Evolutionary conservation across 2,888 invertebrate genomes (phyloP).

Genomic region (Volucella inanis): DNA sequence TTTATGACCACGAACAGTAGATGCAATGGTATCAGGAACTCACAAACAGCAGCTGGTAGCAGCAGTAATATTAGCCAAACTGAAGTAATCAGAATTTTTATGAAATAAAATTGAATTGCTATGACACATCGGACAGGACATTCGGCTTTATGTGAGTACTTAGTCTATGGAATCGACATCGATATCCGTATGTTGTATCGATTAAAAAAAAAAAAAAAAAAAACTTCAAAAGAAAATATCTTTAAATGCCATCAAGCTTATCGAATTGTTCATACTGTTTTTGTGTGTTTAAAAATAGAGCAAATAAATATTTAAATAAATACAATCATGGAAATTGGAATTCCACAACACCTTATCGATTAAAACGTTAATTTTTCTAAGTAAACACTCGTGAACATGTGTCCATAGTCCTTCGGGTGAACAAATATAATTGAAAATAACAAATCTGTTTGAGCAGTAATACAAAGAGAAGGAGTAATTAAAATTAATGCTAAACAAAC

Average conservation of each 20-base stretch:
- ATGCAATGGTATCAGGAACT: neutral
- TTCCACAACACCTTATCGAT: constrained; percentile 10
- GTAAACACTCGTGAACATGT: neutral
- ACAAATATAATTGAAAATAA: too few relatives aligned
- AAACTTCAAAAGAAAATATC: neutral
- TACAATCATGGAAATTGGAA: neutral
- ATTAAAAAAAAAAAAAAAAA: constrained; percentile 3
- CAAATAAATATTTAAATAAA: constrained; percentile 16
- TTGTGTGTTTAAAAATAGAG: constrained; percentile 8
- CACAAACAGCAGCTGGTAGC: constrained; percentile 15
- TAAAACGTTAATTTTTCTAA: neutral
- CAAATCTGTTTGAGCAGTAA: too few relatives aligned
- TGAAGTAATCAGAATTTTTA: constrained; percentile 69
- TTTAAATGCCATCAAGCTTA: constrained; percentile 1
- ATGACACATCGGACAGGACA: constrained; percentile 39
- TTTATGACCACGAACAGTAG: constrained; percentile 55
- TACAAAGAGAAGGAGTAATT: too few relatives aligned
- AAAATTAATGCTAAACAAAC: too few relatives aligned
- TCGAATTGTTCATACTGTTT: neutral
- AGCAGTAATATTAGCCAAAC: constrained; percentile 62
- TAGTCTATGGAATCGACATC: constrained; percentile 25
- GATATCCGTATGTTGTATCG: constrained; percentile 49
- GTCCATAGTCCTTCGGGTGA: too few relatives aligned
- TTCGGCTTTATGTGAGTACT: neutral
- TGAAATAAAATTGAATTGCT: constrained; percentile 68